Evolutionary conservation across 2,888 invertebrate genomes (phyloP), one percentile per base, ranked within the genome.

Genomic region (Diarsia dahlii): DNA sequence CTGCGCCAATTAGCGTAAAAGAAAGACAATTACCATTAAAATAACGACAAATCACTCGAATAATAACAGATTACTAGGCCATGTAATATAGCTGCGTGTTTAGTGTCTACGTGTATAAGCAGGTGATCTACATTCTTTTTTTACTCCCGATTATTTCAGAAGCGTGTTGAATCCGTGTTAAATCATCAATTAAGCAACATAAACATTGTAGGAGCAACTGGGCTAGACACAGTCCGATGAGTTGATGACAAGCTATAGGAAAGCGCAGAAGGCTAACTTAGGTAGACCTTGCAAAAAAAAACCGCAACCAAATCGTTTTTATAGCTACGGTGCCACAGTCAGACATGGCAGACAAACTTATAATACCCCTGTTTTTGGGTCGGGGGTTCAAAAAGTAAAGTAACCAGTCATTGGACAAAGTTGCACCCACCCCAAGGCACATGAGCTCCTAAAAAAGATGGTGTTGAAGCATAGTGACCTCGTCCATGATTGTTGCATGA

Each of bases 191-290:
- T 85, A 78, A 77, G 71, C 65, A 70, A 82, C 48, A 76, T 82
- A 82, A 82, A 85, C 76, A 85, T 71, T 77, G 68, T 48, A 68
- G 71, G 62, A 52, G 74, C 79, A 75, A 77, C 69, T 79, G 60
- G 66, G 78, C 80, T 67, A 88, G 88, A 89, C 83, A 89, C 84
- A 88, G 88, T 81, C 88, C 88, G 82, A 87, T 85, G 89, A 86
- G 87, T 88, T 75, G 54, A 56, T 52, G 45, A 6, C 52, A 34
- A 23, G 1, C 18, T 3, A 18, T 1, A 39, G 34, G 48, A 12
- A 23, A 46, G 52, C 23, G 13, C 45, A 71, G 68, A 84, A 82
- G 80, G 64, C 45, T 8, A 60, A 60, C 60, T 34, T 28, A 56
- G 28, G 23, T 28, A 0, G 28, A 58, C 8, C 15, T 58, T 8